phyloP scores from a whole-genome alignment of 2,888 invertebrate species.

The Incurvaria masculella region DNA sequence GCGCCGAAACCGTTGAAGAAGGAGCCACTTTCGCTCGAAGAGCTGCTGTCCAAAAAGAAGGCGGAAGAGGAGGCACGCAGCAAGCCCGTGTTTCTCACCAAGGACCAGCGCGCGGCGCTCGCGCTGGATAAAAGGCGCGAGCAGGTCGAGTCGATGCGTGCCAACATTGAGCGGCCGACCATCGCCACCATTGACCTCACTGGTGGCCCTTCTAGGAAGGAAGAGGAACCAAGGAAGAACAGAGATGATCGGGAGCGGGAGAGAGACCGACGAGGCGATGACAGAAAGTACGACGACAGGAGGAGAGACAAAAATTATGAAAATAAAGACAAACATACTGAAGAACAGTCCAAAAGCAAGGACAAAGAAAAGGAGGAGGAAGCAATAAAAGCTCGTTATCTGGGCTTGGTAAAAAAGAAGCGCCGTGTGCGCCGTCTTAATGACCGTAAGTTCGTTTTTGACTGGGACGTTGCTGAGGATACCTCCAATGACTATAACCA shows the following conservation, averaged over 20 bases:
- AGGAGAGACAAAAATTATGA: slow-evolving; percentile 22
- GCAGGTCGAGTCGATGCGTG: slow-evolving; percentile 79
- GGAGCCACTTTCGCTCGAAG: slow-evolving; percentile 95
- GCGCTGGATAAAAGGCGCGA: slow-evolving; percentile 88
- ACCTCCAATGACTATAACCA: slow-evolving; percentile 97
- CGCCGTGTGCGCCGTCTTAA: slow-evolving; percentile 89
- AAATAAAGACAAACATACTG: slow-evolving; percentile 48
- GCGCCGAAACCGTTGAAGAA: slow-evolving; percentile 35
- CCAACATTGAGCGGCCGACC: slow-evolving; percentile 53
- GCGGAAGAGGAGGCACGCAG: slow-evolving; percentile 92
- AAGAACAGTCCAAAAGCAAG: slow-evolving; percentile 59
- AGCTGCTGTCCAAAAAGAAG: slow-evolving; percentile 92
- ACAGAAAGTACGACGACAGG: slow-evolving; percentile 49
- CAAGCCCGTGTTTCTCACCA: slow-evolving; percentile 96
- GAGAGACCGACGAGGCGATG: slow-evolving; percentile 69
- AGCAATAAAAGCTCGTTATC: slow-evolving; percentile 93
- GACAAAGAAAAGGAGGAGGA: slow-evolving; percentile 92
- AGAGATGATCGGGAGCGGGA: slow-evolving; percentile 53
- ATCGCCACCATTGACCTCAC: slow-evolving; percentile 46
- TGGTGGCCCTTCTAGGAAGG: slow-evolving; percentile 51
- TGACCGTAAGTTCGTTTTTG: slow-evolving; percentile 99
- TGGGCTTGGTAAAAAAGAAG: slow-evolving; percentile 92
- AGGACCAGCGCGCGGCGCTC: slow-evolving; percentile 89
- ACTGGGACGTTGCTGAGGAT: slow-evolving; percentile 99
- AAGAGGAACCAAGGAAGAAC: slow-evolving; percentile 37